Percentiles rank a stretch among this genome's conserved stretches.
These are phyloP conservation scores for Vultur gryphus DNA, from an alignment of 2,797 vertebrate species.

Conservation along the genomic window DNA sequence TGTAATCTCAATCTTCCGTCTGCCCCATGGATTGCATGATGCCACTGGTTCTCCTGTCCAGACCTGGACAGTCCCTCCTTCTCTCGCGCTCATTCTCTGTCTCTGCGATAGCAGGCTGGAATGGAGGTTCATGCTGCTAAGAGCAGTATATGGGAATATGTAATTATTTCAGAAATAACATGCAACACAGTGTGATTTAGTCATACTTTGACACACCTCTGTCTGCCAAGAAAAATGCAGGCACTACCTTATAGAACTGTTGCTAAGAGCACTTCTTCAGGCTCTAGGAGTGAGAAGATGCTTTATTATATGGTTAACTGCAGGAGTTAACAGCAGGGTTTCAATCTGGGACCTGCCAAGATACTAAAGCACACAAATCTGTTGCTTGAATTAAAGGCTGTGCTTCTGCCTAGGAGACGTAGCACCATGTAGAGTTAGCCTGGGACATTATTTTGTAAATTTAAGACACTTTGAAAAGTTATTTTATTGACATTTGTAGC, in stretches of 20 bases:
- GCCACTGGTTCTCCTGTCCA: neutral
- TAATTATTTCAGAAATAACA: conserved; percentile 46
- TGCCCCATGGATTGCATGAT: neutral
- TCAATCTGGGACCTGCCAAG: conserved; percentile 29
- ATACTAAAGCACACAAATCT: conserved; percentile 14
- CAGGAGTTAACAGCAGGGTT: conserved; percentile 50
- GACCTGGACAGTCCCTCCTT: neutral
- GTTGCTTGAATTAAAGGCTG: conserved; percentile 9
- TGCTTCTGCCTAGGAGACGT: neutral
- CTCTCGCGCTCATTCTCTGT: neutral
- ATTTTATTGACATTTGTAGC: neutral
- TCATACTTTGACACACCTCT: conserved; percentile 56
- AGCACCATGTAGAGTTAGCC: neutral
- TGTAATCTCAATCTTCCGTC: neutral
- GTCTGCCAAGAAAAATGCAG: conserved; percentile 62
- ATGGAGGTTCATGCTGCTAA: neutral
- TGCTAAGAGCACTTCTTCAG: conserved; percentile 44
- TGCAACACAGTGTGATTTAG: conserved; percentile 27
- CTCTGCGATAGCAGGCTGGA: neutral
- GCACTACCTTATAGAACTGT: conserved; percentile 10
- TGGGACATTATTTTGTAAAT: neutral
- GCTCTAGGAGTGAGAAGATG: conserved; percentile 19
- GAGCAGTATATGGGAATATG: neutral
- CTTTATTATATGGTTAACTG: conserved; percentile 24
- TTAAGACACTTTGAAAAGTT: neutral